A percentile compares a stretch with the other conserved stretches of the same genome.
Conservation (phyloP, 2,797 vertebrate species). For the Fratercula arctica region DNA sequence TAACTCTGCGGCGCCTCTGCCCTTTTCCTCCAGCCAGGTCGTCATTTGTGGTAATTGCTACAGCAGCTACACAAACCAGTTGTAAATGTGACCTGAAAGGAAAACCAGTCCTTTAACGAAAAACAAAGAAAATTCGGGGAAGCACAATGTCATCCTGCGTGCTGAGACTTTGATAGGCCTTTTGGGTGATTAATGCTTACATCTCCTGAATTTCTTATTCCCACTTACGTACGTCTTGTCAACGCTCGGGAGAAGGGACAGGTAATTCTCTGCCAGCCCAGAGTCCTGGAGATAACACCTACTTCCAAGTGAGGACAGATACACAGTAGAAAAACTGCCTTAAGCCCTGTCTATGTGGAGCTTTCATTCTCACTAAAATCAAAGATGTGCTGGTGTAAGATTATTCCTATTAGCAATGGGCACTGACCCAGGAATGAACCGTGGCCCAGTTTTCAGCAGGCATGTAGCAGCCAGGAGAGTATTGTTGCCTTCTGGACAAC, state of each 20-base stretch:
- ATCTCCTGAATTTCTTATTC: background rate
- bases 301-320: background rate
- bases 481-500: background rate
- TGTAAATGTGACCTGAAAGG: background rate
- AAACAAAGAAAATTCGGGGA: background rate
- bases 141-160: background rate
- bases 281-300: background rate
- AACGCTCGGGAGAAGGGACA: background rate
- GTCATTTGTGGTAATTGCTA: background rate
- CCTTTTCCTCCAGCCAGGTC: background rate
- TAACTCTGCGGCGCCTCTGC: background rate
- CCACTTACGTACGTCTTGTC: background rate
- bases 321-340: background rate
- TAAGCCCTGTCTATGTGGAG: background rate
- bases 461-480: background rate
- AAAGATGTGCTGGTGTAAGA: background rate
- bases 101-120: background rate
- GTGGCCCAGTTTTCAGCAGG: background rate
- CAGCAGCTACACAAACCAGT: background rate
- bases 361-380: background rate
- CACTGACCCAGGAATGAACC: background rate
- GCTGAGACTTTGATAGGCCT: background rate
- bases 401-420: background rate
- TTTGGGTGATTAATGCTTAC: background rate
- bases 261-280: background rate